phyloP scores from a whole-genome alignment of 2,797 vertebrate species.

The Balearica regulorum region DNA sequence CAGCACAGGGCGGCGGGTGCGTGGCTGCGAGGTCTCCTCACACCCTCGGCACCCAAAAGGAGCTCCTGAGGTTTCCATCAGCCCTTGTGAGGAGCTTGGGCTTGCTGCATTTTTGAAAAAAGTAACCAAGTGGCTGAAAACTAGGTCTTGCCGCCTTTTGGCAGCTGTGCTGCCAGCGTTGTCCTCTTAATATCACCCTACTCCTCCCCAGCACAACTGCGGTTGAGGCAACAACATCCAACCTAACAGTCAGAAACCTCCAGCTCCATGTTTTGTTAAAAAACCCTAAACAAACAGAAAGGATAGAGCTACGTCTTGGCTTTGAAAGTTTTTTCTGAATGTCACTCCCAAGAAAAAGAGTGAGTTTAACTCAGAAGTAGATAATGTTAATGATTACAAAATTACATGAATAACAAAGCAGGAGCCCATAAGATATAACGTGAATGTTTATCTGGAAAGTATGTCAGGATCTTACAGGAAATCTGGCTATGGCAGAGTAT shows the following conservation, averaged over 20 bases:
- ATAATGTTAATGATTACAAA: not conserved
- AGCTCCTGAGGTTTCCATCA: not conserved
- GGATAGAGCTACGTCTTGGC: not conserved
- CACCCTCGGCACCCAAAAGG: not conserved
- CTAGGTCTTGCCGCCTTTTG: not conserved
- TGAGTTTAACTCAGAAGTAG: not conserved
- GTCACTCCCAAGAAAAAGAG: not conserved
- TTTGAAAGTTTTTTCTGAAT: not conserved
- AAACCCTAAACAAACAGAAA: not conserved
- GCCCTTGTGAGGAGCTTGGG: not conserved
- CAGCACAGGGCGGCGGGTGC: rapidly evolving
- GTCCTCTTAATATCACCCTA: not conserved
- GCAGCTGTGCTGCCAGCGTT: not conserved
- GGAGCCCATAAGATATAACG: not conserved
- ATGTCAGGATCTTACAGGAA: not conserved
- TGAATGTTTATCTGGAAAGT: not conserved
- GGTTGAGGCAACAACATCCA: not conserved
- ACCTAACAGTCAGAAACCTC: not conserved
- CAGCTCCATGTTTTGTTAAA: not conserved
- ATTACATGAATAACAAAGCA: not conserved
- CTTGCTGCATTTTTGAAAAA: not conserved
- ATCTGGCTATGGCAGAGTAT: not conserved
- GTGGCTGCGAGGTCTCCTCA: rapidly evolving
- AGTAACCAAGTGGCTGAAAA: not conserved
- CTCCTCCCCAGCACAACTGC: not conserved